Evolutionary conservation across 2,797 vertebrate species (phyloP).

Genomic region (Takifugu ocellatus): DNA sequence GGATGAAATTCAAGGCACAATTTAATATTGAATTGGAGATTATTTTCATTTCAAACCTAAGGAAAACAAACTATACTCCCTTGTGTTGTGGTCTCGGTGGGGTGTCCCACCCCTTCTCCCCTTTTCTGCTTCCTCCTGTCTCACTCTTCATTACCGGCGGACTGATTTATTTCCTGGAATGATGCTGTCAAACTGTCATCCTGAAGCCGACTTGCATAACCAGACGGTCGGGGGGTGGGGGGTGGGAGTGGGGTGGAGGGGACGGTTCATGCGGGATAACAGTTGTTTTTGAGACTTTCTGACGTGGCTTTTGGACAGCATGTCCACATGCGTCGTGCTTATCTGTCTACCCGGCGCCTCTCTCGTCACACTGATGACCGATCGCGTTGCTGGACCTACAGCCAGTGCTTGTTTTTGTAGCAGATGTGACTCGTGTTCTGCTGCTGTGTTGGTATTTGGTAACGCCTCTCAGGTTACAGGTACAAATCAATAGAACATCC

Average conservation of each 20-base stretch:
- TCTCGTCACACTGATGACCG: conserved; percentile 3
- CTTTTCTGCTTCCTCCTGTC: background rate
- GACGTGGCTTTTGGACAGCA: conserved; percentile 38
- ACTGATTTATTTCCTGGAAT: conserved; percentile 51
- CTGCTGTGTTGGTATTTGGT: conserved; percentile 51
- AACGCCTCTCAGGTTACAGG: conserved; percentile 62
- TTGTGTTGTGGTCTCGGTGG: background rate
- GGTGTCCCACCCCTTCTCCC: conserved; percentile 4
- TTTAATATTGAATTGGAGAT: no score
- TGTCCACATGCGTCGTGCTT: conserved; percentile 2
- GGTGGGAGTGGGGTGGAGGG: no score
- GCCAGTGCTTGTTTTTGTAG: background rate
- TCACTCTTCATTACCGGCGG: conserved; percentile 8
- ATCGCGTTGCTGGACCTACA: conserved; percentile 1
- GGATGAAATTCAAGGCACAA: no score
- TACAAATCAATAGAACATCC: conserved; percentile 66
- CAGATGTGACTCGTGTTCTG: conserved; percentile 37
- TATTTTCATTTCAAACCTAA: no score
- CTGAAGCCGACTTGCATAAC: conserved; percentile 48
- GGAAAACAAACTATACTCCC: no score
- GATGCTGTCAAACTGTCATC: conserved; percentile 48
- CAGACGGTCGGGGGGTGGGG: conserved; percentile 24
- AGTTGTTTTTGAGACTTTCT: conserved; percentile 30
- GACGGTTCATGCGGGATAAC: conserved; percentile 42
- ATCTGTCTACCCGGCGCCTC: conserved; percentile 6